Percentiles rank a stretch among this genome's conserved stretches.
Conservation (phyloP, 2,113 vertebrate species). For the Gorsachius goisagi region DNA sequence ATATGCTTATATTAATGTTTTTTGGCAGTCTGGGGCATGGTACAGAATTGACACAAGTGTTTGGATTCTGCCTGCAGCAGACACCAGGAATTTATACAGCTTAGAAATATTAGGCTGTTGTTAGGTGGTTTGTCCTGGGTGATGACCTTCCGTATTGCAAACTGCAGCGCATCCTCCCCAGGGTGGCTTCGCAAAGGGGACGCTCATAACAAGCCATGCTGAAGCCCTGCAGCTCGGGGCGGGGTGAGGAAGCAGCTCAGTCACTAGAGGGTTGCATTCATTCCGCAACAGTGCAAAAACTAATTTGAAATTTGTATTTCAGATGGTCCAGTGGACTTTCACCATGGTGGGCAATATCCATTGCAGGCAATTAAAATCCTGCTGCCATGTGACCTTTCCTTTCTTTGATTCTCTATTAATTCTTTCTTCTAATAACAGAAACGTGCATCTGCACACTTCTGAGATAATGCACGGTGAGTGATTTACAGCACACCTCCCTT, state of each 20-base stretch:
- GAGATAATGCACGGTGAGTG: rapidly evolving
- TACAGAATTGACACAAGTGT: conserved; percentile 62
- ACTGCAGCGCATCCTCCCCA: background rate
- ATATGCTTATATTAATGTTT: conserved; percentile 69
- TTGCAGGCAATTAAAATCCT: background rate
- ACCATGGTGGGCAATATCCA: background rate
- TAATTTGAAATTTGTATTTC: background rate
- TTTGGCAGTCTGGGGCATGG: conserved; percentile 69
- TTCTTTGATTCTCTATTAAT: background rate
- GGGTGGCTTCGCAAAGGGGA: background rate
- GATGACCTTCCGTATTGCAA: background rate
- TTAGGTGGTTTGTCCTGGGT: background rate
- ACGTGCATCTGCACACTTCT: rapidly evolving
- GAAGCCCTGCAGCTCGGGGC: background rate
- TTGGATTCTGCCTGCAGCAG: conserved; percentile 54
- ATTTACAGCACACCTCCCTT: background rate
- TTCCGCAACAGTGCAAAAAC: background rate
- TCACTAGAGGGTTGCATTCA: background rate
- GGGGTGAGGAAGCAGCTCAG: background rate
- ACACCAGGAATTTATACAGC: conserved; percentile 44
- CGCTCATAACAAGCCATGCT: background rate
- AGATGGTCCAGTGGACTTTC: background rate
- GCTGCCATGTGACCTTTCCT: background rate
- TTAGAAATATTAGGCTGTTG: background rate
- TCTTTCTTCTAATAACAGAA: background rate